Conservation (phyloP, 1,140 invertebrate genomes). For the Drosophila sturtevanti region DNA sequence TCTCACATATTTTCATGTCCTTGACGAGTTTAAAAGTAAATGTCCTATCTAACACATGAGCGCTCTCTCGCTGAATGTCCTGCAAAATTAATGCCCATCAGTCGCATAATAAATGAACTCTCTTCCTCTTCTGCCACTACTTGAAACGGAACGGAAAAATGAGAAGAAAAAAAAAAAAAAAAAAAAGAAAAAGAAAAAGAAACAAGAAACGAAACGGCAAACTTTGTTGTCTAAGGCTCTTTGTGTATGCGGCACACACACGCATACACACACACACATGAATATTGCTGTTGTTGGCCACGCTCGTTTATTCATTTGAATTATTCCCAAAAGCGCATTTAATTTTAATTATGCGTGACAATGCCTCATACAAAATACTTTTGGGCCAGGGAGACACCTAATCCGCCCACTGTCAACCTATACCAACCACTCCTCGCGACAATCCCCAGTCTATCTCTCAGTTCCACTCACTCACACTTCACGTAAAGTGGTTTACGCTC, state of each 20-base stretch:
- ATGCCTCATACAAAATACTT: slow-evolving; percentile 66
- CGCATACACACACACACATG: not conserved
- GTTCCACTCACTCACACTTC: slow-evolving; percentile 1
- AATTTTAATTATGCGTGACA: slow-evolving; percentile 82
- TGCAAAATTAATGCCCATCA: slow-evolving; percentile 76
- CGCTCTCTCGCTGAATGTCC: slow-evolving; percentile 24
- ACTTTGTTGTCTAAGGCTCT: slow-evolving; percentile 4
- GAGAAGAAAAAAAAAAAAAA: not conserved
- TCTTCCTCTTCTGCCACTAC: slow-evolving; percentile 37
- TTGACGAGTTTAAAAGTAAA: slow-evolving; percentile 1
- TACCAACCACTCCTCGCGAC: not conserved
- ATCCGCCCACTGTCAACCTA: slow-evolving; percentile 2
- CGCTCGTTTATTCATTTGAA: slow-evolving; percentile 82
- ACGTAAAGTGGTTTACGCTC: slow-evolving; percentile 30
- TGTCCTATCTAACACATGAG: not conserved
- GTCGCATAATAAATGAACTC: slow-evolving; percentile 79
- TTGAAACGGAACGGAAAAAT: slow-evolving; percentile 18
- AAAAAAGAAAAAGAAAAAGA: not conserved
- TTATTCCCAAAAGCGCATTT: slow-evolving; percentile 82
- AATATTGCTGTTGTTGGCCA: slow-evolving; percentile 59
- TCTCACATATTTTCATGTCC: slow-evolving; percentile 3
- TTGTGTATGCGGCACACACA: slow-evolving; percentile 74
- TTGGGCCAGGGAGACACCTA: slow-evolving; percentile 12
- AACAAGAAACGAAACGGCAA: not conserved
- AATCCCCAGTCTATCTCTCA: not conserved